Percentiles rank a stretch among this genome's conserved stretches.
Conservation (phyloP, 1,140 invertebrate genomes). For the Apis florea region DNA sequence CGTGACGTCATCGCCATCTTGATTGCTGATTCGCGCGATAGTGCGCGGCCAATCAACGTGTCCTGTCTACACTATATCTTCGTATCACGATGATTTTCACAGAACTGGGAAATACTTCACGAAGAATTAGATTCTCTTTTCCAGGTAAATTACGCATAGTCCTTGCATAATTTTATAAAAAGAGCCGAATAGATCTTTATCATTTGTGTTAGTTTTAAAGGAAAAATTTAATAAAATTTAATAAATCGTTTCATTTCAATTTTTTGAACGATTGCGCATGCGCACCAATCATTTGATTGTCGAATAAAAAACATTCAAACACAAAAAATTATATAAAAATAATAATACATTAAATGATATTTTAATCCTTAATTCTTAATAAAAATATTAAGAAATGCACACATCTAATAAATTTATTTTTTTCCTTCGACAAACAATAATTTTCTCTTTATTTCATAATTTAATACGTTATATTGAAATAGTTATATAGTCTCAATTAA, state of each 20-base stretch:
- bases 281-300: neutral
- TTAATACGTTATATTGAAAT: neutral
- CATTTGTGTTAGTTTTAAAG: neutral
- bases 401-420: neutral
- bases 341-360: no score
- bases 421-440: neutral
- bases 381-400: neutral
- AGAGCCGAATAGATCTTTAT: neutral
- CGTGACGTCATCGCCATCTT: conserved; percentile 71
- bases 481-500: neutral
- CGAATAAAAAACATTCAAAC: neutral
- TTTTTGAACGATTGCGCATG: neutral
- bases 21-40: conserved; percentile 69
- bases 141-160: conserved; percentile 47
- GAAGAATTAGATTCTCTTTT: conserved; percentile 59
- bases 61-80: conserved; percentile 7
- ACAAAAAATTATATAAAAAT: no score
- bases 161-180: conserved; percentile 38
- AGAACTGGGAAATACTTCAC: conserved; percentile 41
- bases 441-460: no score
- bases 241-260: neutral
- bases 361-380: neutral
- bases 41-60: conserved; percentile 61
- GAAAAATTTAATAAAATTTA: neutral
- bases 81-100: conserved; percentile 39